Conservation (phyloP, 92 coral and sea anemone genomes). For the Phenganax stokvisi region DNA sequence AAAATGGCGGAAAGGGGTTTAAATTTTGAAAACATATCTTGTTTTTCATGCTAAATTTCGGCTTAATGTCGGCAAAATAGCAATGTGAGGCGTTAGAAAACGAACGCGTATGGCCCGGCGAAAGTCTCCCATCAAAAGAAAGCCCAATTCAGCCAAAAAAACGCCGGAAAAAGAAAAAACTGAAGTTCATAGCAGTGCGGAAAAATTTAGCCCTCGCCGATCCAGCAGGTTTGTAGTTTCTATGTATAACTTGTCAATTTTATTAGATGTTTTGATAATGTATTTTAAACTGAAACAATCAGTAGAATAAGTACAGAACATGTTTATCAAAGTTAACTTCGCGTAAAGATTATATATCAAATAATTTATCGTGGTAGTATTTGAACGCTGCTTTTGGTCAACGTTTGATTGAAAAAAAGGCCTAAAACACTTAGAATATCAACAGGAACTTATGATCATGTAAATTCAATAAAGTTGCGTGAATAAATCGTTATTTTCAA, state of each 20-base stretch:
- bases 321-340: too few relatives aligned
- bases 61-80: not conserved
- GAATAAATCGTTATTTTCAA: too few relatives aligned
- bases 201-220: constrained; percentile 1
- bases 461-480: too few relatives aligned
- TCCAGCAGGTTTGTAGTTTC: constrained; percentile 15
- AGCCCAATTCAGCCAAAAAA: not conserved
- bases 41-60: not conserved
- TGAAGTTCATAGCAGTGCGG: not conserved
- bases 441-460: too few relatives aligned
- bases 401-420: too few relatives aligned
- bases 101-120: constrained; percentile 8
- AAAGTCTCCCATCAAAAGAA: not conserved
- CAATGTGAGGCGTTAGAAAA: constrained; percentile 11
- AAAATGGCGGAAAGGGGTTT: constrained; percentile 32
- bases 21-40: not conserved
- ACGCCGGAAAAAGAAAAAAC: not conserved
- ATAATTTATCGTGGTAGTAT: too few relatives aligned
- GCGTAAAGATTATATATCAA: too few relatives aligned
- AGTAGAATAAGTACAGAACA: not conserved
- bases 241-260: not conserved
- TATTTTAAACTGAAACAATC: not conserved
- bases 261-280: not conserved
- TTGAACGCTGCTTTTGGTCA: too few relatives aligned
- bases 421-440: too few relatives aligned